Percentiles rank a stretch among this genome's conserved stretches.
These are phyloP conservation scores for Acrobasis consociella DNA, from an alignment of 2,888 invertebrate species.

Conservation along the genomic window DNA sequence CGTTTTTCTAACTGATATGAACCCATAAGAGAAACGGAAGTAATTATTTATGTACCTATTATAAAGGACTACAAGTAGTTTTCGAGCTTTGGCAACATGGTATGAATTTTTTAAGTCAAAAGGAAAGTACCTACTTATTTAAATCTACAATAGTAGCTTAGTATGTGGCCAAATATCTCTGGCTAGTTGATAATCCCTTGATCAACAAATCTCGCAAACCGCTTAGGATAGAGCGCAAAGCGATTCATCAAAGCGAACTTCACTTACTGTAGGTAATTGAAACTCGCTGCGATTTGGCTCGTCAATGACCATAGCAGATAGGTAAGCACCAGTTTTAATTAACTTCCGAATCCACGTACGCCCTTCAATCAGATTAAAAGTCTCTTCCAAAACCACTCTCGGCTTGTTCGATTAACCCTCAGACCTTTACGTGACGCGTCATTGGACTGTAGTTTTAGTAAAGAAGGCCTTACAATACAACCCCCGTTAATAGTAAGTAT, in stretches of 20 bases:
- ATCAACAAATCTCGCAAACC: too few relatives aligned
- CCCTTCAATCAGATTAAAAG: constrained; percentile 4
- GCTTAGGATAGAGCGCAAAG: not conserved
- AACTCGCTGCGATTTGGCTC: not conserved
- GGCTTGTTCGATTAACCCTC: constrained; percentile 1
- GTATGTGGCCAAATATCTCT: too few relatives aligned
- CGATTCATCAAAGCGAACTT: not conserved
- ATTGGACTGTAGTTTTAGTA: not conserved
- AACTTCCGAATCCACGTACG: not conserved
- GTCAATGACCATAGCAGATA: not conserved
- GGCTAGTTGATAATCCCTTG: too few relatives aligned
- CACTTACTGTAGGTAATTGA: not conserved
- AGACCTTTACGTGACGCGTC: not conserved
- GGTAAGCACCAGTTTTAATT: not conserved
- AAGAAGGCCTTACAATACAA: not conserved
- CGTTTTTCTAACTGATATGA: too few relatives aligned
- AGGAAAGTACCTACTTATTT: too few relatives aligned
- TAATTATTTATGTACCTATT: too few relatives aligned
- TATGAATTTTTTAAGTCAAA: too few relatives aligned
- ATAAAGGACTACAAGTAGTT: too few relatives aligned
- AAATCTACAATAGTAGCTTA: too few relatives aligned
- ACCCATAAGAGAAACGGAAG: too few relatives aligned
- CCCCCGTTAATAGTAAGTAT: not conserved
- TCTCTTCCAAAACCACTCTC: constrained; percentile 5
- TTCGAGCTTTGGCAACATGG: too few relatives aligned